Percentiles rank a stretch among this genome's conserved stretches.
These are phyloP conservation scores for Glomeris maerens DNA, from an alignment of 1,140 invertebrate genomes.

Conservation along the genomic window DNA sequence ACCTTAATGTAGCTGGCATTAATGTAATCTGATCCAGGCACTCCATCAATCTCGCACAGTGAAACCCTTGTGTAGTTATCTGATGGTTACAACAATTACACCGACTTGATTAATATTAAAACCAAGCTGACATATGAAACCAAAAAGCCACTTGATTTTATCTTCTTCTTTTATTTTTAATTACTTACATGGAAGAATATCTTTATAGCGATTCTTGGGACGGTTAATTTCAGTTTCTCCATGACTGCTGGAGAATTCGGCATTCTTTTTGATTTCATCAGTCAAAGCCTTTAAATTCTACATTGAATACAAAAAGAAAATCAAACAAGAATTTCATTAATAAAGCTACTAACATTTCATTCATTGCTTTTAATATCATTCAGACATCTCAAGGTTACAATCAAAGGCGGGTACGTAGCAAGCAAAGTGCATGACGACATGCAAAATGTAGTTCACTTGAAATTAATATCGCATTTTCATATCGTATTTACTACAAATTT, in stretches of 20 bases:
- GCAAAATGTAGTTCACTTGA: no score
- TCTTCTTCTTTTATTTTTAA: neutral
- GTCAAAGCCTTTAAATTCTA: constrained; percentile 39
- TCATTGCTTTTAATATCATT: no score
- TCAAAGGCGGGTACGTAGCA: no score
- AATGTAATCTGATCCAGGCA: constrained; percentile 48
- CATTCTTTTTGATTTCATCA: constrained; percentile 32
- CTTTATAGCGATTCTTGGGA: constrained; percentile 53
- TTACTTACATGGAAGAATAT: constrained; percentile 50
- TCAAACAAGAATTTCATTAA: no score
- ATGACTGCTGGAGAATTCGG: constrained; percentile 38
- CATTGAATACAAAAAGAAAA: no score
- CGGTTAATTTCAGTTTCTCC: constrained; percentile 47
- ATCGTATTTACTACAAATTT: no score
- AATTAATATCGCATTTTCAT: no score
- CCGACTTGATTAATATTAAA: neutral
- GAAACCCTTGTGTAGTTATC: constrained; percentile 47
- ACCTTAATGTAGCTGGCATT: constrained; percentile 51
- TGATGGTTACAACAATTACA: no score
- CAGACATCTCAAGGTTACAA: no score
- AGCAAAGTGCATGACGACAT: no score
- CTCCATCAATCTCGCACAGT: constrained; percentile 40
- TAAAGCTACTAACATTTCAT: no score
- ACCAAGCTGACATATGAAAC: constrained; percentile 2
- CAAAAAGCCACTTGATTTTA: constrained; percentile 3